These are phyloP conservation scores for Lithophane socia DNA, from an alignment of 2,888 invertebrate species.

Conservation along the genomic window DNA sequence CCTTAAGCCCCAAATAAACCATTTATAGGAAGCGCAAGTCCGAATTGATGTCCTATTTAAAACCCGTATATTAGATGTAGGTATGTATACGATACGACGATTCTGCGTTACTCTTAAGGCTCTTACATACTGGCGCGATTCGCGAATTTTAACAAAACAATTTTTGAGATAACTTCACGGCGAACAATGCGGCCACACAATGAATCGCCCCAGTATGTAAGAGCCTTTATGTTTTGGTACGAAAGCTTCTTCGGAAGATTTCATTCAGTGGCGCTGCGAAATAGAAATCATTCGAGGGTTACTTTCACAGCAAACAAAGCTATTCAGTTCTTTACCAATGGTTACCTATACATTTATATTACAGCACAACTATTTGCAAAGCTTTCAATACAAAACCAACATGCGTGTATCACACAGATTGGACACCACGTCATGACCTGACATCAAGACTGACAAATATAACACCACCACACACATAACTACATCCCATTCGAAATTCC, in stretches of 20 bases:
- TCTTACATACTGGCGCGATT: too few relatives aligned
- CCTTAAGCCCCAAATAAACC: too few relatives aligned
- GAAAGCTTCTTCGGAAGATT: neutral
- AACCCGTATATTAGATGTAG: neutral
- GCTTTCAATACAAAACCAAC: conserved; percentile 73
- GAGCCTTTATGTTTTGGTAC: too few relatives aligned
- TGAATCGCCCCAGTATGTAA: too few relatives aligned
- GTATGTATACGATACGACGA: neutral
- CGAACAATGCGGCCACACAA: too few relatives aligned
- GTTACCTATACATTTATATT: neutral
- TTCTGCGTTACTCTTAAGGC: neutral
- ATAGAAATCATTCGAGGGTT: neutral
- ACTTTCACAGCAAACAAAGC: neutral
- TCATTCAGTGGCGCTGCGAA: neutral
- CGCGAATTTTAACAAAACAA: too few relatives aligned
- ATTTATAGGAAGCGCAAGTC: neutral
- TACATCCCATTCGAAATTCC: conserved; percentile 12
- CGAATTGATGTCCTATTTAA: neutral
- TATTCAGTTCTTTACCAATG: neutral
- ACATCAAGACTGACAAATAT: conserved; percentile 50
- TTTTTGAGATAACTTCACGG: too few relatives aligned
- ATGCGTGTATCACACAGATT: conserved; percentile 62
- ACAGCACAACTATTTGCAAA: conserved; percentile 43
- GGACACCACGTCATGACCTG: conserved; percentile 64
- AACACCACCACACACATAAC: conserved; percentile 1